These are phyloP conservation scores for Lysiphlebus fabarum DNA, from an alignment of 1,140 invertebrate species.

Conservation along the genomic window DNA sequence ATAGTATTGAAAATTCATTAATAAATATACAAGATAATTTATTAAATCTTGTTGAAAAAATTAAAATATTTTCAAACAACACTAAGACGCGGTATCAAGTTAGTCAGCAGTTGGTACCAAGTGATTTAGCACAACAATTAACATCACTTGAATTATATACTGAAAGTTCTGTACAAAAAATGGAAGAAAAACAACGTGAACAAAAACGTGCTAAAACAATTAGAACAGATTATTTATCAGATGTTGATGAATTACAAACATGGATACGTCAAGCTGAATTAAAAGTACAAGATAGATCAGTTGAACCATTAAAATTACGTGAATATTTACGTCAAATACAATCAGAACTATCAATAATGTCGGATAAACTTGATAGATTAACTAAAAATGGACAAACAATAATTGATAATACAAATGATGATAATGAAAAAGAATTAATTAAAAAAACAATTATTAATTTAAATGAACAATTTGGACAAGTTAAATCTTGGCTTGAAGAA, in stretches of 20 bases:
- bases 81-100: conserved; percentile 68
- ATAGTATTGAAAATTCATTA: conserved; percentile 56
- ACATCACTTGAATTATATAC: conserved; percentile 74
- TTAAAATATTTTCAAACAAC: conserved; percentile 62
- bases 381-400: conserved; percentile 75
- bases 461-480: conserved; percentile 73
- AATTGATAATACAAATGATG: conserved; percentile 73
- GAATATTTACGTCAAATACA: conserved; percentile 75
- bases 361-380: conserved; percentile 75
- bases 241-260: conserved; percentile 74
- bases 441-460: conserved; percentile 72
- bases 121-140: conserved; percentile 72
- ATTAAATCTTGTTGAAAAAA: conserved; percentile 57
- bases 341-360: conserved; percentile 67
- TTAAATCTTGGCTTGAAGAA: conserved; percentile 75
- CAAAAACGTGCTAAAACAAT: conserved; percentile 79
- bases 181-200: conserved; percentile 84
- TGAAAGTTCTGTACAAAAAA: conserved; percentile 70
- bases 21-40: conserved; percentile 54
- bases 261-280: conserved; percentile 82
- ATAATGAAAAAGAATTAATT: conserved; percentile 73
- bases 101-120: conserved; percentile 66
- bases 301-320: conserved; percentile 73
- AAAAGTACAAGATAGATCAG: conserved; percentile 74
- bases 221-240: conserved; percentile 72